Conservation (phyloP, 2,888 invertebrate genomes). For the Pediacus dermestoides region DNA sequence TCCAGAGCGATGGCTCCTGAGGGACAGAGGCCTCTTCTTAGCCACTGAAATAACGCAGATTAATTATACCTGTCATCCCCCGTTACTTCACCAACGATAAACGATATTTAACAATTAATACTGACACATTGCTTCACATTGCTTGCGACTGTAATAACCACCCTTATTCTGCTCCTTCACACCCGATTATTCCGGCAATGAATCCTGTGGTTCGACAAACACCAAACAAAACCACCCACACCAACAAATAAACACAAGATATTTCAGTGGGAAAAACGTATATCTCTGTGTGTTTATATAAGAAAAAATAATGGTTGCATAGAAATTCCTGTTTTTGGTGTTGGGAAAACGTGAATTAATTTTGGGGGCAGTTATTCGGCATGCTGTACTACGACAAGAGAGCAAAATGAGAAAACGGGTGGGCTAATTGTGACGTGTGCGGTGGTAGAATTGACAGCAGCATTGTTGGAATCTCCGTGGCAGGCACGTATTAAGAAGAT, state of each 20-base stretch:
- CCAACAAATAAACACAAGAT: too few relatives aligned
- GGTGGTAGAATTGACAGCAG: constrained; percentile 40
- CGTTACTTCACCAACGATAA: constrained; percentile 49
- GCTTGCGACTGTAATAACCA: constrained; percentile 38
- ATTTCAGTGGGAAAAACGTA: too few relatives aligned
- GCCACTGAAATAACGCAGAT: constrained; percentile 50
- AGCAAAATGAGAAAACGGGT: too few relatives aligned
- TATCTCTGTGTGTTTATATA: too few relatives aligned
- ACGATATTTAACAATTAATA: constrained; percentile 52
- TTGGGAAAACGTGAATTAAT: too few relatives aligned
- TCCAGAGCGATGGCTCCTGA: constrained; percentile 41
- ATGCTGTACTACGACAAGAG: too few relatives aligned
- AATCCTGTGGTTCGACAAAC: too few relatives aligned
- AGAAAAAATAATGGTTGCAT: too few relatives aligned
- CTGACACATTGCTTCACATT: constrained; percentile 47
- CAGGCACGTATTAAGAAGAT: constrained; percentile 49
- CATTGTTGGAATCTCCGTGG: constrained; percentile 43
- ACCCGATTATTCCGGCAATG: constrained; percentile 20
- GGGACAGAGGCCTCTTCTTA: constrained; percentile 44
- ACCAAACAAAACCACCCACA: too few relatives aligned
- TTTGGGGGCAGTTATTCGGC: too few relatives aligned
- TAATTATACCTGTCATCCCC: constrained; percentile 51
- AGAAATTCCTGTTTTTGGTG: too few relatives aligned
- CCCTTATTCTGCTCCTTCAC: constrained; percentile 30
- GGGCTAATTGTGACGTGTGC: constrained; percentile 32